A percentile compares a stretch with the other conserved stretches of the same genome.
Conservation (phyloP, 2,797 vertebrate genomes). For the Lates japonicus region DNA sequence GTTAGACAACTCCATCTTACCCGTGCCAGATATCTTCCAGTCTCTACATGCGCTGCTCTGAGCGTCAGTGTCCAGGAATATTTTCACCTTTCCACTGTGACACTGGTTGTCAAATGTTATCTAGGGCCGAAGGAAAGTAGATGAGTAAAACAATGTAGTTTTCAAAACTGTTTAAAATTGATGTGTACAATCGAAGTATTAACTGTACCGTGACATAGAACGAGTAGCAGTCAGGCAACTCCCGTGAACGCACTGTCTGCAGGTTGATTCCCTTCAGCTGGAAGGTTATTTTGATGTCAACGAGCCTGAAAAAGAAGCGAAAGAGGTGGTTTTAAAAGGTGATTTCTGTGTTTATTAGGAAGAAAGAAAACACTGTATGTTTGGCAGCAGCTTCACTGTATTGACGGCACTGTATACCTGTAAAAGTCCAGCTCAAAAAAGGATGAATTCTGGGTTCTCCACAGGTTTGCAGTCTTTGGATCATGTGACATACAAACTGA, state of each 20-base stretch:
- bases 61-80: constrained; percentile 91
- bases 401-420: constrained; percentile 66
- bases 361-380: neutral
- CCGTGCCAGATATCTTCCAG: constrained; percentile 92
- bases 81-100: constrained; percentile 96
- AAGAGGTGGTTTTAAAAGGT: neutral
- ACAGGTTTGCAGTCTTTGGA: constrained; percentile 67
- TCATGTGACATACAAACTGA: constrained; percentile 79
- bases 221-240: constrained; percentile 94
- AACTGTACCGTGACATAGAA: constrained; percentile 90
- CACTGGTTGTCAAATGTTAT: constrained; percentile 94
- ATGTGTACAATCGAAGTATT: neutral
- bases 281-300: constrained; percentile 91
- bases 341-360: neutral
- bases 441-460: constrained; percentile 77
- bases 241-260: constrained; percentile 91
- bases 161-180: neutral
- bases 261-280: constrained; percentile 94
- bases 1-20: constrained; percentile 76
- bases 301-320: constrained; percentile 83
- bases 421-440: constrained; percentile 86
- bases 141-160: neutral
- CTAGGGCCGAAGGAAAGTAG: constrained; percentile 73
- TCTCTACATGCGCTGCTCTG: constrained; percentile 89
- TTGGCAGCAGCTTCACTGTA: neutral